Base-by-base conservation (phyloP, 2,113 vertebrate species). In the Ancistrus triradiatus region DNA sequence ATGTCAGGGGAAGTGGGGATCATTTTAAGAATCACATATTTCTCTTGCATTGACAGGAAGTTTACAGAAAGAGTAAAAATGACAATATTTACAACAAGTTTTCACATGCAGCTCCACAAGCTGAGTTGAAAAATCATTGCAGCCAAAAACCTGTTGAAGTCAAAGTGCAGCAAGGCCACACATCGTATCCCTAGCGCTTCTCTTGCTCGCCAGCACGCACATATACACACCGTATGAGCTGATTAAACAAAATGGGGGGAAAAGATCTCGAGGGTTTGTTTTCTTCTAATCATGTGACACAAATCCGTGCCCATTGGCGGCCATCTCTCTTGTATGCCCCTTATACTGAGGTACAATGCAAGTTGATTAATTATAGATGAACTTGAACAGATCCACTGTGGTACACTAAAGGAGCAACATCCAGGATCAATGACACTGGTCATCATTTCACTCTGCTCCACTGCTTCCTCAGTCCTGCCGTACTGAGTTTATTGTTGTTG, bases 21-120 rank as follows among this genome's bases (percentile, higher is more conserved):
- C 25, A 75, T 66, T 38, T 66, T 47, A 59, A 74, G 57, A 53
- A 71, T 61, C 73, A 37, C 4, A 80, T 72, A 60, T n/a, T 74
- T 80, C 38, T 74, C 74, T 84, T 83, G 77, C 80, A 77, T 80
- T 68, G 74, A 79, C 59, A 69, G 81, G 56, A 80, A 60, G 70
- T 33, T 76, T 68, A 73, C 72, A 72, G 77, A 78, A 82, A 80
- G 70, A 84, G 84, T 87, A 88, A 76, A 88, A 90, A 85, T 83
- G 59, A 80, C 55, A 74, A 48, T 87, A 88, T 88, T 84, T 87
- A 89, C 87, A 88, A 66, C 70, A 27, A 21, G 72, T 77, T 85
- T 79, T 80, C 82, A 85, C 87, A 89, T 89, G 87, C 86, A 82
- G 81, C 82, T 83, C 59, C 72, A 74, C 35, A 86, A 83, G 76